These are phyloP conservation scores for Urocitellus parryii DNA, from an alignment of 2,113 vertebrate genomes.

Conservation along the genomic window DNA sequence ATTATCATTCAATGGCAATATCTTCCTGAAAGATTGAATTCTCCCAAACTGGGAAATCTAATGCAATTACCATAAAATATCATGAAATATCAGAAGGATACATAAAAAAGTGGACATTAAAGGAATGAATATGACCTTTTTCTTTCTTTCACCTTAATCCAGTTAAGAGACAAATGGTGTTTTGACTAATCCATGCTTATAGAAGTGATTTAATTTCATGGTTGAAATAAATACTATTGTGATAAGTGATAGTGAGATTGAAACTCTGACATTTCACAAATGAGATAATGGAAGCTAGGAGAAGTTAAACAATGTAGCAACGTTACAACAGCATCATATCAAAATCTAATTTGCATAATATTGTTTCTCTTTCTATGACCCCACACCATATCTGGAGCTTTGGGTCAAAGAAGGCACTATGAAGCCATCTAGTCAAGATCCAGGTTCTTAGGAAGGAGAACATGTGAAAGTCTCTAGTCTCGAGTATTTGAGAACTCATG, in stretches of 20 bases:
- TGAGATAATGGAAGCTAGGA: neutral
- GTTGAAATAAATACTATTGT: neutral
- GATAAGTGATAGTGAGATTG: neutral
- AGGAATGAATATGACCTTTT: neutral
- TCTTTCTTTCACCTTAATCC: neutral
- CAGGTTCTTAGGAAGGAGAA: neutral
- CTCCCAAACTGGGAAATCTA: neutral
- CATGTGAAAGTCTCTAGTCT: too few relatives aligned
- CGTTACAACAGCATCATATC: neutral
- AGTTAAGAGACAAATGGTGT: neutral
- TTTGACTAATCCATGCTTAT: neutral
- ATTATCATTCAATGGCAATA: neutral
- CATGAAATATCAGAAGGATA: neutral
- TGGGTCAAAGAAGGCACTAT: neutral
- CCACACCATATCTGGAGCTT: accelerated
- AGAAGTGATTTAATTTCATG: neutral
- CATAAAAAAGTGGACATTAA: neutral
- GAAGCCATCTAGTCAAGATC: neutral
- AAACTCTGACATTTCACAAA: neutral
- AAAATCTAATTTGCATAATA: too few relatives aligned
- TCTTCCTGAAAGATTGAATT: neutral
- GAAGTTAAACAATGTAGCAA: neutral
- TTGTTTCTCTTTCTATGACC: neutral
- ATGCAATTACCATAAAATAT: neutral
- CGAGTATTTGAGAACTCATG: neutral